Evolutionary conservation across 1,140 invertebrate genomes (phyloP), one percentile per base, ranked within the genome.

Genomic region (Drosophila saltans): DNA sequence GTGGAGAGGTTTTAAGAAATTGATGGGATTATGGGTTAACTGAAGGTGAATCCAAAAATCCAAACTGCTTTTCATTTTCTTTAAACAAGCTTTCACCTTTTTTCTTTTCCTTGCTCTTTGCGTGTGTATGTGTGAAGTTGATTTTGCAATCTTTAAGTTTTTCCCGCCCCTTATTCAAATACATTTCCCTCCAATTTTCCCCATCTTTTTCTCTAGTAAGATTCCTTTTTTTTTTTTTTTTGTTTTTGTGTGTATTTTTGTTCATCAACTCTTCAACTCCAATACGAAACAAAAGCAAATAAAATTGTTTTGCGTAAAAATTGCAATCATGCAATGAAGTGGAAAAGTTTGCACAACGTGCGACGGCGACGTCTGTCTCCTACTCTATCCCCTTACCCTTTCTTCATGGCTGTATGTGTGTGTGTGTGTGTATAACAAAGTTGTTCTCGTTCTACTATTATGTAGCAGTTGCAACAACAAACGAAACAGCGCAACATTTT

Each of bases 221-320:
- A 2, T 36, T n/a, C 56, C 21, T 10, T 36, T 24, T 40, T 39
- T 10, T 10, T n/a, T 5, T 5, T 57, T 57, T 57, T 57, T 9
- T 30, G 33, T 59, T 40, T 39, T n/a, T 59, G 5, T 28, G 0
- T 28, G 21, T 59, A 59, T 36, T 39, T 59, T 39, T 59, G 57
- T 24, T 59, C 57, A 59, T 59, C 57, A 59, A 59, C 60, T 43
- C 60, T 43, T 45, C 60, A 62, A 43, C 60, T 62, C 41, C 41
- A 62, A 43, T 45, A 62, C 60, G 72, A 72, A 85, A 76, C 72
- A 78, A 86, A 86, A 69, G 45, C 79, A 86, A 85, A 85, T 85
- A 79, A 85, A 85, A 85, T 85, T 88, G 82, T 88, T 85, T 85
- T 88, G 83, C 82, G 83, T 85, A 88, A 85, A 82, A 85, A 85